phyloP scores from a whole-genome alignment of 2,113 vertebrate genomes.

The Fukomys damarensis region DNA sequence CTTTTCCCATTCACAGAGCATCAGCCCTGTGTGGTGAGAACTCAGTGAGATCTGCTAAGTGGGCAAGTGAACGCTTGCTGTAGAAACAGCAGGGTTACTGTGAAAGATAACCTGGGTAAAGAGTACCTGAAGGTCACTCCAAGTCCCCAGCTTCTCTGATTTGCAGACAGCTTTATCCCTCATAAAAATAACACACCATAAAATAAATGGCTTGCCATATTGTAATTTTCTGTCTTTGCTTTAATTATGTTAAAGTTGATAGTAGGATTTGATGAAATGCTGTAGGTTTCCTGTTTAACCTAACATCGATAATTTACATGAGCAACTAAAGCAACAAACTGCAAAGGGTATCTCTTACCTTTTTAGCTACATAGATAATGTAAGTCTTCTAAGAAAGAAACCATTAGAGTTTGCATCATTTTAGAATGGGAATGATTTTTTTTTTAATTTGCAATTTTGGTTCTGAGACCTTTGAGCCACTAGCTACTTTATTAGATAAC shows the following conservation, averaged over 20 bases:
- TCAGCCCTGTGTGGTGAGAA: too few species aligned
- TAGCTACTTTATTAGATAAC: not conserved
- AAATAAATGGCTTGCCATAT: not conserved
- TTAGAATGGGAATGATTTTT: not conserved
- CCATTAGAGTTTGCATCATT: not conserved
- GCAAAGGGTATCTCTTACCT: not conserved
- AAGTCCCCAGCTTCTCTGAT: not conserved
- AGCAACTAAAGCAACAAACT: not conserved
- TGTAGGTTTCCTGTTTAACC: too few species aligned
- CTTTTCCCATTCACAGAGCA: too few species aligned
- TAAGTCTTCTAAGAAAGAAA: not conserved
- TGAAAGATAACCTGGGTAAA: not conserved
- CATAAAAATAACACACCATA: not conserved
- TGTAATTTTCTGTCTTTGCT: not conserved
- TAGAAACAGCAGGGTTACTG: too few species aligned
- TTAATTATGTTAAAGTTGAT: not conserved
- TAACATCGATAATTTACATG: not conserved
- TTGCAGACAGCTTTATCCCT: not conserved
- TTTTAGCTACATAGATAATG: not conserved
- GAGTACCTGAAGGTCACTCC: accelerated
- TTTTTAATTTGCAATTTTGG: not conserved
- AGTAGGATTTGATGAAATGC: not conserved
- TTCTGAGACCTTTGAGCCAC: not conserved
- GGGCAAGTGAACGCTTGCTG: accelerated
- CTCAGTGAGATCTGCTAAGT: not conserved